Conservation (phyloP, 1,140 invertebrate species). For the Penaeus indicus region DNA sequence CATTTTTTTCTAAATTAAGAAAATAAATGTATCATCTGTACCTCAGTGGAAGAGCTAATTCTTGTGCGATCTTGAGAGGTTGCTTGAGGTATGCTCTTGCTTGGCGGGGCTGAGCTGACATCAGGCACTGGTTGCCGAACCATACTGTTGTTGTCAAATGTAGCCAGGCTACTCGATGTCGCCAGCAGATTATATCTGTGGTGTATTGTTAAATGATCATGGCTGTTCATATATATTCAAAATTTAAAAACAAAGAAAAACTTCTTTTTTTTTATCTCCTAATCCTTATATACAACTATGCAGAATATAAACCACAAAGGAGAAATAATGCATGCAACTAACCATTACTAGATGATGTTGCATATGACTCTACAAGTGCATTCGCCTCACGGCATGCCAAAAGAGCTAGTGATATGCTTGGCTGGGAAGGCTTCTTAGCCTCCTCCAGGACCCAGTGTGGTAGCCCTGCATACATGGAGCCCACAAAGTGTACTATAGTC, state of each 20-base stretch:
- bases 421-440: neutral
- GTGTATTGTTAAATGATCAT: neutral
- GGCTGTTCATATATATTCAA: too few relatives aligned
- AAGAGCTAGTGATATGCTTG: constrained; percentile 31
- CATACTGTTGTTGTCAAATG: constrained; percentile 46
- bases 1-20: neutral
- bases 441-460: constrained; percentile 36
- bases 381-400: constrained; percentile 43
- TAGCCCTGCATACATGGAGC: constrained; percentile 46
- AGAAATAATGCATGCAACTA: too few relatives aligned
- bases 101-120: constrained; percentile 53
- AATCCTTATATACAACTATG: too few relatives aligned
- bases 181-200: constrained; percentile 52
- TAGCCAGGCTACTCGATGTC: constrained; percentile 49
- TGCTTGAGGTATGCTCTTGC: constrained; percentile 60
- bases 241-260: too few relatives aligned
- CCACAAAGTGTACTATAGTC: constrained; percentile 43
- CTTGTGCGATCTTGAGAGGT: constrained; percentile 48
- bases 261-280: too few relatives aligned
- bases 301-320: too few relatives aligned
- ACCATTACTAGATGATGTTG: neutral
- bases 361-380: constrained; percentile 4
- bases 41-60: constrained; percentile 50
- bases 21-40: neutral
- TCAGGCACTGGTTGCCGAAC: constrained; percentile 52